Conservation (phyloP, 2,797 vertebrate species). For the Avahi laniger region DNA sequence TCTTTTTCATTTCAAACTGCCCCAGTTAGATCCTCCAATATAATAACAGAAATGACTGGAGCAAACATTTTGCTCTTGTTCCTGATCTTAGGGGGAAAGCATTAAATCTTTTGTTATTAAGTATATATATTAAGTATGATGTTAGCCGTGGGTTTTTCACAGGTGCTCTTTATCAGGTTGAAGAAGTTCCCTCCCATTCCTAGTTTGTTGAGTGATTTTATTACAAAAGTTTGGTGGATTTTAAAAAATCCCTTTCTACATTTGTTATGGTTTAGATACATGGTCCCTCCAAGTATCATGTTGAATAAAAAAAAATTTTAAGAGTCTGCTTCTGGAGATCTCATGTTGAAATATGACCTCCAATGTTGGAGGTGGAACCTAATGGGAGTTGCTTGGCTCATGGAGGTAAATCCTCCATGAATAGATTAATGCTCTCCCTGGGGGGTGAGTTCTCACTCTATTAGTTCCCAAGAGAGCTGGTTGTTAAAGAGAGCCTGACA, state of each 20-base stretch:
- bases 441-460: not conserved
- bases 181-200: not conserved
- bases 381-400: not conserved
- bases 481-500: not conserved
- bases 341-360: not conserved
- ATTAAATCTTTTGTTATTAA: not conserved
- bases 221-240: not conserved
- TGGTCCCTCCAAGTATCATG: not conserved
- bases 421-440: not conserved
- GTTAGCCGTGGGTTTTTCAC: not conserved
- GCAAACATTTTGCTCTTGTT: not conserved
- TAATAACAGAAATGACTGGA: not conserved
- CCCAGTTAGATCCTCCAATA: not conserved
- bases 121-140: not conserved
- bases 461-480: not conserved
- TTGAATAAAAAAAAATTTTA: not conserved
- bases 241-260: not conserved
- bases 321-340: not conserved
- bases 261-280: not conserved
- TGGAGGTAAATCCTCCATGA: not conserved
- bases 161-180: not conserved
- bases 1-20: not conserved
- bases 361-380: not conserved
- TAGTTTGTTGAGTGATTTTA: not conserved
- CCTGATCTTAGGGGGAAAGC: not conserved